Conservation (phyloP, 2,888 invertebrate species). For the Eupithecia inturbata region DNA sequence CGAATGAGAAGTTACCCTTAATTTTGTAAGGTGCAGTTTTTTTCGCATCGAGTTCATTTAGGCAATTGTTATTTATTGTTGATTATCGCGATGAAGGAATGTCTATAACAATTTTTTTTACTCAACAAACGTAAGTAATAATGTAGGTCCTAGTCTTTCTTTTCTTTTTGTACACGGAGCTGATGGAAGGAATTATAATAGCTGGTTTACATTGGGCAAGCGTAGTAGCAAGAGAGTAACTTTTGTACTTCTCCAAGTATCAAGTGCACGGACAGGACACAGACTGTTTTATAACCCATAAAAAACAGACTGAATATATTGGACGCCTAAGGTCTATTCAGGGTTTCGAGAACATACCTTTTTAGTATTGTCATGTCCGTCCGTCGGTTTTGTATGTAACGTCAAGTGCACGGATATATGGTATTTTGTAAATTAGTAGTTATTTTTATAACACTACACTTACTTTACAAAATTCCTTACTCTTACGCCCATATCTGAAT, state of each 20-base stretch:
- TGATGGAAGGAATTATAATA: neutral
- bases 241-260: neutral
- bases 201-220: constrained; percentile 1
- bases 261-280: neutral
- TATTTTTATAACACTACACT: no score
- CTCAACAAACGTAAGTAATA: neutral
- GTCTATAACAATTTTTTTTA: neutral
- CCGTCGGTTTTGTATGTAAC: neutral
- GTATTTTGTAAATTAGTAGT: no score
- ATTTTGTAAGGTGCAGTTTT: neutral
- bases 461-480: no score
- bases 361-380: neutral
- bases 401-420: no score
- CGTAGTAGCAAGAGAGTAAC: neutral
- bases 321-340: no score
- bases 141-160: neutral
- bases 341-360: no score
- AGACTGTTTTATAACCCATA: neutral
- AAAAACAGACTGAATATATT: neutral
- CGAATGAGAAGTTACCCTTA: neutral
- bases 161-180: neutral
- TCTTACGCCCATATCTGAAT: neutral
- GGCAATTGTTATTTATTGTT: neutral
- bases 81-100: neutral
- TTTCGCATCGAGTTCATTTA: neutral